These are phyloP conservation scores for Ladona fulva DNA, from an alignment of 1,140 invertebrate species.

Conservation along the genomic window DNA sequence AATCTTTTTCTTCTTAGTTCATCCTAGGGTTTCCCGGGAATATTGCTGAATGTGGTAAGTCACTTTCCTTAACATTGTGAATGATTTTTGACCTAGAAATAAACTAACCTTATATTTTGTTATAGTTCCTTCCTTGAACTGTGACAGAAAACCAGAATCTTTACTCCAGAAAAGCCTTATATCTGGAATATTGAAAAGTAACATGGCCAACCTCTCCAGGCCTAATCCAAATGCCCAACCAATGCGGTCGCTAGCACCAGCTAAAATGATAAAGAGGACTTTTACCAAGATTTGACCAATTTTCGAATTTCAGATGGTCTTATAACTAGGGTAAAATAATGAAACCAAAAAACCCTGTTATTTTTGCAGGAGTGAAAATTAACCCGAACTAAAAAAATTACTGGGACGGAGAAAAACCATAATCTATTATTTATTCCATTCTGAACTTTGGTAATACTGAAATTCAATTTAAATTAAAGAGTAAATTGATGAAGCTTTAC, in stretches of 20 bases:
- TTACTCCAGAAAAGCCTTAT: constrained; percentile 91
- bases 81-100: background rate
- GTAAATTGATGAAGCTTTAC: too few species aligned
- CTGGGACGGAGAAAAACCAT: too few species aligned
- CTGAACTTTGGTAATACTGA: too few species aligned
- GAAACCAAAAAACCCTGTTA: too few species aligned
- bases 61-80: background rate
- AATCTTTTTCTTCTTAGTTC: background rate
- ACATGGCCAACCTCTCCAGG: constrained; percentile 93
- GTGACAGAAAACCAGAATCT: constrained; percentile 84
- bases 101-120: constrained; percentile 53
- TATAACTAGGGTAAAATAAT: too few species aligned
- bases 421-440: too few species aligned
- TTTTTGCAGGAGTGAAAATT: too few species aligned
- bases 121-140: constrained; percentile 67
- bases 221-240: constrained; percentile 98
- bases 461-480: too few species aligned
- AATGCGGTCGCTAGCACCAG: constrained; percentile 74
- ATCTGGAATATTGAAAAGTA: constrained; percentile 89
- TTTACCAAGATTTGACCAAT: too few species aligned
- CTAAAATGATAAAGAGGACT: constrained; percentile 30
- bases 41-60: background rate
- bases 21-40: too few species aligned
- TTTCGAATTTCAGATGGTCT: too few species aligned
- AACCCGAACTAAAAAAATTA: too few species aligned